phyloP scores from a whole-genome alignment of 2,113 vertebrate genomes.

The Fregetta grallaria region DNA sequence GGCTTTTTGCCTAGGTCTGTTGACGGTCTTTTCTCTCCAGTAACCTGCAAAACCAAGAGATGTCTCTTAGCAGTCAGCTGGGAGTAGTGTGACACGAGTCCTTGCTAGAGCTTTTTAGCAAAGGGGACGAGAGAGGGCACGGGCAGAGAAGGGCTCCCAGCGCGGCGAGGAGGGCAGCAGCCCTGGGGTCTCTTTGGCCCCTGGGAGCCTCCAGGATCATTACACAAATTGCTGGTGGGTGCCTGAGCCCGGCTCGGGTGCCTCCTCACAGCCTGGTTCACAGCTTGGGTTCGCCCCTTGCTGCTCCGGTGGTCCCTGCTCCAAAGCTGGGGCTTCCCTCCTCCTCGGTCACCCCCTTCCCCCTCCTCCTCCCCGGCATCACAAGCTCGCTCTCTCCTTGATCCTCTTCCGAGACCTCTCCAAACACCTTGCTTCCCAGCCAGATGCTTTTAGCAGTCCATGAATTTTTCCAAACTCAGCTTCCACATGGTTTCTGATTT shows the following conservation, averaged over 20 bases:
- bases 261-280: neutral
- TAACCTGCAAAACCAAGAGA: slow-evolving; percentile 75
- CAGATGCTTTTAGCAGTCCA: neutral
- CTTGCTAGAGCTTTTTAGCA: neutral
- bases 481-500: neutral
- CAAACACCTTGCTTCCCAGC: neutral
- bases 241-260: neutral
- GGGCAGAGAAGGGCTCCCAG: neutral
- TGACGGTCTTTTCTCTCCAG: slow-evolving; percentile 93
- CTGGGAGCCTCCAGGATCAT: neutral
- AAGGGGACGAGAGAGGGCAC: neutral
- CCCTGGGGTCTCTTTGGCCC: neutral
- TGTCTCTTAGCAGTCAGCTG: neutral
- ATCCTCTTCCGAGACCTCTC: neutral
- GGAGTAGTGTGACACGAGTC: neutral
- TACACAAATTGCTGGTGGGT: neutral
- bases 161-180: fast-evolving
- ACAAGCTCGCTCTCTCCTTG: neutral
- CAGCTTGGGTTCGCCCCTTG: neutral
- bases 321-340: neutral
- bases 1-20: slow-evolving; percentile 94
- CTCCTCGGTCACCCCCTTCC: neutral
- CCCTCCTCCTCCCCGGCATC: neutral
- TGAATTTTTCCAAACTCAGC: neutral
- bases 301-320: neutral